Conservation (phyloP, 2,113 vertebrate species). For the Epinephelus fuscoguttatus region DNA sequence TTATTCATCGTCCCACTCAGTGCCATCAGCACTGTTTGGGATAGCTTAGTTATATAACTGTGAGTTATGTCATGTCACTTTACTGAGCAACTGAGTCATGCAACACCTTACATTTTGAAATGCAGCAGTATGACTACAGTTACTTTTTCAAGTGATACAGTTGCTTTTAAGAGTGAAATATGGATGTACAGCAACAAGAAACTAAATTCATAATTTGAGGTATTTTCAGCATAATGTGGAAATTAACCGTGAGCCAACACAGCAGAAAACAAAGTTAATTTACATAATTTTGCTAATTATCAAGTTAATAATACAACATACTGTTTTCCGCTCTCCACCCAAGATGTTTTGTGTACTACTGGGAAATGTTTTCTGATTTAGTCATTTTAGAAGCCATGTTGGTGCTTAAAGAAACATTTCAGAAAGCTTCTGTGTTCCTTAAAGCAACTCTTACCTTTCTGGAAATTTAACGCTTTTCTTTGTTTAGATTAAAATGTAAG, state of each 20-base stretch:
- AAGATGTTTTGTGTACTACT: no score
- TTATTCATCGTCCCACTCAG: slow-evolving; percentile 47
- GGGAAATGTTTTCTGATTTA: not conserved
- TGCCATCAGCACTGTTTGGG: slow-evolving; percentile 45
- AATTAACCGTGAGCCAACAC: not conserved
- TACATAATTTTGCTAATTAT: not conserved
- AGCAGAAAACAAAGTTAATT: not conserved
- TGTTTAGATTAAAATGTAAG: no score
- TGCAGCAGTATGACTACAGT: slow-evolving; percentile 11
- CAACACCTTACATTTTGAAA: slow-evolving; percentile 20
- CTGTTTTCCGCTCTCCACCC: no score
- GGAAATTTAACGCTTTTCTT: no score
- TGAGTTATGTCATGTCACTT: slow-evolving; percentile 61
- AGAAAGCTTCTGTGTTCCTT: not conserved
- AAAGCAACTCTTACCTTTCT: no score
- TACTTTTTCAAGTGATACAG: slow-evolving; percentile 5
- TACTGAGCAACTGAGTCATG: slow-evolving; percentile 48
- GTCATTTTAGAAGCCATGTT: not conserved
- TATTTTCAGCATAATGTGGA: not conserved
- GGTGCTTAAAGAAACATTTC: not conserved
- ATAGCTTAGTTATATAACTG: slow-evolving; percentile 52
- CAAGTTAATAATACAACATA: not conserved
- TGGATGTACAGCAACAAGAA: not conserved
- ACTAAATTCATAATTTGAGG: not conserved
- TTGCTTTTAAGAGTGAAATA: not conserved